phyloP scores from a whole-genome alignment of 2,797 vertebrate species.

The Cossypha dichroa region DNA sequence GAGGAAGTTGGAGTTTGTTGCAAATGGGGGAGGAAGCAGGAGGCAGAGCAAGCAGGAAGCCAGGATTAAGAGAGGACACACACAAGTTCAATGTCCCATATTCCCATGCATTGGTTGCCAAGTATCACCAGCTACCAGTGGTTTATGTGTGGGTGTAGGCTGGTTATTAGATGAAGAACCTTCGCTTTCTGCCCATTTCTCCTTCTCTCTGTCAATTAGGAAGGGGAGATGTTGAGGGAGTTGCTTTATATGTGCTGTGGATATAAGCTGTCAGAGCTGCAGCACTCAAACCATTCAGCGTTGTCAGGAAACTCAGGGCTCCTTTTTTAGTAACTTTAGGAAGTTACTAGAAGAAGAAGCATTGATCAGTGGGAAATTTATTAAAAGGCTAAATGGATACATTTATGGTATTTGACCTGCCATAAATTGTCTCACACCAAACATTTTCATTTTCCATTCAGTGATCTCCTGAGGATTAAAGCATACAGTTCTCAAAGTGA shows the following conservation, averaged over 20 bases:
- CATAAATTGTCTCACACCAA: slow-evolving; percentile 10
- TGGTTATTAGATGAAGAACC: background rate
- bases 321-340: slow-evolving; percentile 5
- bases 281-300: background rate
- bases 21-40: background rate
- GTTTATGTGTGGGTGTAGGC: background rate
- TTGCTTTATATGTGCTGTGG: background rate
- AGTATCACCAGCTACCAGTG: background rate
- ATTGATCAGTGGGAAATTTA: background rate
- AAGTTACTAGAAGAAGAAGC: background rate
- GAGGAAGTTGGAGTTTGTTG: background rate
- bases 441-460: background rate
- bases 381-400: background rate
- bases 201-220: background rate
- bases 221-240: background rate
- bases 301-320: background rate
- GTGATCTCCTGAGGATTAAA: slow-evolving; percentile 32
- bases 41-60: background rate
- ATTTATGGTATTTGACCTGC: slow-evolving; percentile 1
- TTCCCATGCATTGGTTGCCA: background rate
- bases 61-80: background rate
- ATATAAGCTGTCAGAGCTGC: background rate
- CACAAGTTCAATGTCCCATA: background rate
- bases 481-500: background rate
- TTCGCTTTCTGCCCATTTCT: background rate